Evolutionary conservation across 23 tunicate species (phyloP), one percentile per base, ranked within the genome.

Genomic region (Ascidia mentula): DNA sequence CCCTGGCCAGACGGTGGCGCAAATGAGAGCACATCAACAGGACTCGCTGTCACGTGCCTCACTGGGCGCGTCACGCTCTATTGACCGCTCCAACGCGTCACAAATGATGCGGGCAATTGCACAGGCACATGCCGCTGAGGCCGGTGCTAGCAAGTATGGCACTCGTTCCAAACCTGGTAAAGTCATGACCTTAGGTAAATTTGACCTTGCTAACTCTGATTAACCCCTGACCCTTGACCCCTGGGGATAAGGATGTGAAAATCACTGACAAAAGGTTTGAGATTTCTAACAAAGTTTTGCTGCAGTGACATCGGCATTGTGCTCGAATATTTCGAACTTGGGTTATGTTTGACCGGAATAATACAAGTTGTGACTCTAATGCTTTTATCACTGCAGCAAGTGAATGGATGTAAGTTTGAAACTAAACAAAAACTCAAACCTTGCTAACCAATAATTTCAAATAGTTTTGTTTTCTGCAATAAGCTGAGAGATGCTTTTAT

Each of bases 1-100:
- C 75, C 90, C 90, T 7, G 85, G 77, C 20, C 85, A 87, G 60
- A 78, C 85, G 5, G 46, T 87, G 85, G 85, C 85, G 6, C 90
- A 87, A 59, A 72, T 73, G 46, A 80, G 90, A 20, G 85, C 88
- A 37, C 85, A 80, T 3, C 83, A 61, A 18, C 74, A 79, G 74
- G 74, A 37, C 46, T 1, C 46, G 15, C 60, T 38, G 6, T 31
- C 60, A 5, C 83, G 83, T 22, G 46, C 74, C 12, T 60, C 74
- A 36, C 30, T 65, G 1, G 83, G 74, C 34, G 33, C 83, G 18
- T 79, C 83, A 13, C 79, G 90, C 15, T 80, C 81, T 79, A 80
- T 87, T 24, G 90, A 87, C 72, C 77, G 90, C 12, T 31, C 81
- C 45, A 80, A 59, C 85, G 73, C 90, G 35, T 36, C 79, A 7